Base-by-base conservation (phyloP, 2,888 invertebrate genomes). In the Palloptera scutellata region DNA sequence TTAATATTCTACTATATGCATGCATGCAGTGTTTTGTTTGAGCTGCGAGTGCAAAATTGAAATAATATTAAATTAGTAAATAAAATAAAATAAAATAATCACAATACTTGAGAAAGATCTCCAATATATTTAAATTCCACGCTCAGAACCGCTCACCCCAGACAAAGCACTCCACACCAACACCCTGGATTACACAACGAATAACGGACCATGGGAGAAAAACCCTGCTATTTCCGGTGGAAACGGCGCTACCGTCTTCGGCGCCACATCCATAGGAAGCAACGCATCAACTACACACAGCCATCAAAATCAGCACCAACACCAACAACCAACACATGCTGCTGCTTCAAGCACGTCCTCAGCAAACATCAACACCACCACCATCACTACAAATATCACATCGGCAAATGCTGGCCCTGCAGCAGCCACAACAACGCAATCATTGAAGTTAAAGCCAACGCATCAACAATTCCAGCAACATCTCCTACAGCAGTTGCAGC, bases 181-280 rank as follows among this genome's bases (percentile, higher is more conserved):
- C 82, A 82, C 77, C 64, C 81, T 81, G 81, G 81, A 83, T 82
- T 81, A 80, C 72, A 70, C 75, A 70, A 71, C 69, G 52, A 75
- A 78, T 67, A 80, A 74, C 75, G 82, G 82, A 68, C 82, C 83
- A 78, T 82, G 83, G 83, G 81, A 81, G 79, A 82, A 82, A 73
- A 77, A 78, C 75, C 77, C 77, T 43, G 73, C 72, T 66, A 69
- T 59, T 20, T 43, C 59, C 52, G 62, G 58, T 53, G n/a, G 3
- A 51, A 61, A 20, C 51, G 61, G 61, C 30, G 61, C 40, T 55
- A 30, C 6, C 30, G 30, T 6, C 6, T 30, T 6, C 30, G 30
- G 30, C 30, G 66, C 41, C 19, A 64, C 19, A 42, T 66, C 63
- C 69, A 65, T 41, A 70, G 68, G 68, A 67, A 64, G 63, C 64